Conservation (phyloP, 2,797 vertebrate genomes). For the Falco naumanni region DNA sequence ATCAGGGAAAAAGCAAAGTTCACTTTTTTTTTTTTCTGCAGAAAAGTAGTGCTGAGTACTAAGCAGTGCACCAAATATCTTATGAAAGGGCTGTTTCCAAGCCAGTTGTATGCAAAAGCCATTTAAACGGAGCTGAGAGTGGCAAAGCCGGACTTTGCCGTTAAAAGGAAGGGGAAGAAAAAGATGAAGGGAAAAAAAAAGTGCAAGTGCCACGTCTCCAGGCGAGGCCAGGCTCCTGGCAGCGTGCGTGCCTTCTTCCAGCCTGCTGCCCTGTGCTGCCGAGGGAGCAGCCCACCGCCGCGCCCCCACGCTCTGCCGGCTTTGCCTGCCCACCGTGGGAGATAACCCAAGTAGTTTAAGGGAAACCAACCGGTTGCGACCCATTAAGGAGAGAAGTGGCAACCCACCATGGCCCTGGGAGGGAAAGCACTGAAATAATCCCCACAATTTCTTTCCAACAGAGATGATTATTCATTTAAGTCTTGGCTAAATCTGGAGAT, state of each 20-base stretch:
- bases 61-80: conserved; percentile 30
- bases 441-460: conserved; percentile 18
- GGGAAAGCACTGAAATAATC: neutral
- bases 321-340: neutral
- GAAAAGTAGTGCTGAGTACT: neutral
- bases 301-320: neutral
- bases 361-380: neutral
- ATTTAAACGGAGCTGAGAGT: neutral
- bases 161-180: neutral
- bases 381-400: neutral
- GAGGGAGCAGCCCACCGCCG: neutral
- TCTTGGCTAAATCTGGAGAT: neutral
- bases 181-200: neutral
- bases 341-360: neutral
- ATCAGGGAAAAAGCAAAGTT: conserved; percentile 68
- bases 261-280: too few relatives aligned
- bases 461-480: conserved; percentile 30
- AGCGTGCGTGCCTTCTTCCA: too few relatives aligned
- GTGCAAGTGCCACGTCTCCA: neutral
- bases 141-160: neutral
- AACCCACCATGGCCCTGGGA: neutral
- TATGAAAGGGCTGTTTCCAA: neutral
- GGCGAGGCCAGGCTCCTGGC: neutral
- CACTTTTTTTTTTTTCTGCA: neutral
- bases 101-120: conserved; percentile 26